Evolutionary conservation across 2,888 invertebrate species (phyloP).

Genomic region (Megamerina dolium): DNA sequence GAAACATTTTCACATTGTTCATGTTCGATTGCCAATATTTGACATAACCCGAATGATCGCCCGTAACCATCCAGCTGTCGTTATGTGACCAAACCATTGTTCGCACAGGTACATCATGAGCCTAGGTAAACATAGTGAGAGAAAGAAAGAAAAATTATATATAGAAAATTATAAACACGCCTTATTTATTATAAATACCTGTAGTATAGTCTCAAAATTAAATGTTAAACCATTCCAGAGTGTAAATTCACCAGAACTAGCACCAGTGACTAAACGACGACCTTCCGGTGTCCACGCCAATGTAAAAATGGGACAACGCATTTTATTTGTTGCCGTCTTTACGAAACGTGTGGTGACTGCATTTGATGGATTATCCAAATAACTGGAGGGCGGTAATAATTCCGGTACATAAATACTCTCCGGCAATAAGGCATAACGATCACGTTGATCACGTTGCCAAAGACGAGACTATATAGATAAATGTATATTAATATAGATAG

Average conservation of each 20-base stretch:
- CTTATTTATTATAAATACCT: slow-evolving; percentile 62
- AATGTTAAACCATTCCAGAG: slow-evolving; percentile 99
- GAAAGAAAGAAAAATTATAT: background rate
- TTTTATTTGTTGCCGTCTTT: slow-evolving; percentile 99
- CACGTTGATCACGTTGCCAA: slow-evolving; percentile 91
- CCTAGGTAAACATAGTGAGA: slow-evolving; percentile 53
- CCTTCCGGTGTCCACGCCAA: slow-evolving; percentile 99
- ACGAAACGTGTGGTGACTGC: slow-evolving; percentile 93
- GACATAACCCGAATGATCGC: slow-evolving; percentile 96
- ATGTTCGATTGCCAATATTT: slow-evolving; percentile 99
- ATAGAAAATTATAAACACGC: no score
- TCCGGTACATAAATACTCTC: slow-evolving; percentile 94
- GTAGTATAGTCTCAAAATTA: slow-evolving; percentile 99
- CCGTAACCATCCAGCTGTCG: slow-evolving; percentile 99
- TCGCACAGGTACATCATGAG: slow-evolving; percentile 98
- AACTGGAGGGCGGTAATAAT: slow-evolving; percentile 88
- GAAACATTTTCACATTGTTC: slow-evolving; percentile 99
- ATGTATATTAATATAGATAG: no score
- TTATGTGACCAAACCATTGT: slow-evolving; percentile 99
- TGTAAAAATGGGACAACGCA: slow-evolving; percentile 98
- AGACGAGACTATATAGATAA: no score
- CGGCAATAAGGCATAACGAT: slow-evolving; percentile 84
- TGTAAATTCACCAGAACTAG: slow-evolving; percentile 98
- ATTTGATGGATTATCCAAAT: slow-evolving; percentile 92
- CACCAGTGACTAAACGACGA: slow-evolving; percentile 92